Evolutionary conservation across 2,113 vertebrate genomes (phyloP).

Genomic region (Xenopus laevis): DNA sequence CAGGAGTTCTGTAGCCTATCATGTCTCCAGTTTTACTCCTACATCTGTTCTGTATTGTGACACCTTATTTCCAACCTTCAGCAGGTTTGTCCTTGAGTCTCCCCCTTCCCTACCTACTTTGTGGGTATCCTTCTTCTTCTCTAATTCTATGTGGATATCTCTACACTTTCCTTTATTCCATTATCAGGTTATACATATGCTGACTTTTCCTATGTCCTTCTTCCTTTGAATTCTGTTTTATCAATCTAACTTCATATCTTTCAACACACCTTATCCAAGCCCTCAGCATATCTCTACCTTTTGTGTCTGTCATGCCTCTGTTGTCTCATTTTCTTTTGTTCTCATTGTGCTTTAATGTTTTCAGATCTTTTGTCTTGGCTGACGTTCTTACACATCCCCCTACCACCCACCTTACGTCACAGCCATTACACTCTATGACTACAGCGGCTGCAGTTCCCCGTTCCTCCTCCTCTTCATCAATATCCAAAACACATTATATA

Average conservation of each 20-base stretch:
- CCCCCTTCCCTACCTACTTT: neutral
- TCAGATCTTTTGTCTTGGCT: conserved; percentile 12
- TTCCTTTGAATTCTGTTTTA: neutral
- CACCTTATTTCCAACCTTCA: conserved; percentile 6
- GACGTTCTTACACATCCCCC: neutral
- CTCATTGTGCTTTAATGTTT: conserved; percentile 4
- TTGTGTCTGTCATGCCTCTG: neutral
- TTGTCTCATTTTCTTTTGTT: neutral
- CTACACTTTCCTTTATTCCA: neutral
- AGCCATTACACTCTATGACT: conserved; percentile 15
- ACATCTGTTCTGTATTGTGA: neutral
- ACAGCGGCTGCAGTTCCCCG: conserved; percentile 25
- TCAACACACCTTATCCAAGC: neutral
- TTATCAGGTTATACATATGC: neutral
- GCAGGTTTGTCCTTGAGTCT: conserved; percentile 13
- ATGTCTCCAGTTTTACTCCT: neutral
- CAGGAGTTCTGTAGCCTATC: no score
- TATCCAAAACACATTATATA: conserved; percentile 43
- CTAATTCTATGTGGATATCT: neutral
- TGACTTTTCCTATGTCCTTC: neutral
- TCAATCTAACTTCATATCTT: neutral
- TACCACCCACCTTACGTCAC: conserved; percentile 24
- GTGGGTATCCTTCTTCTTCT: neutral
- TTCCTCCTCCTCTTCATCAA: conserved; percentile 30
- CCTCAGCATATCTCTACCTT: neutral